Conservation (phyloP, 2,797 vertebrate species). For the Geotrypetes seraphini region DNA sequence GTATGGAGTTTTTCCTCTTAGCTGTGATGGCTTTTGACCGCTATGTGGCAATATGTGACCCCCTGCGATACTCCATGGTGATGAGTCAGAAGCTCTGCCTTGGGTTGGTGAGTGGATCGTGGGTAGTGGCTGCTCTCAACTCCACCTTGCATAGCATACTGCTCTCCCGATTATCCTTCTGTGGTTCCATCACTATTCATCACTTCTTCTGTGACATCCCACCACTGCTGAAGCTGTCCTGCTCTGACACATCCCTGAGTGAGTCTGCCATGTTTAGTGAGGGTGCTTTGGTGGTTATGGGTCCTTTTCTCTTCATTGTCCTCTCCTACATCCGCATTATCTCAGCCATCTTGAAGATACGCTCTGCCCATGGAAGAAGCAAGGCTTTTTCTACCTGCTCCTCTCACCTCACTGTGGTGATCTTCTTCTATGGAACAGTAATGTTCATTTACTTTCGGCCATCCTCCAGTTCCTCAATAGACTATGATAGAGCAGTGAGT, state of each 20-base stretch:
- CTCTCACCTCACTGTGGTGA: constrained; percentile 6
- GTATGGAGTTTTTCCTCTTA: constrained; percentile 4
- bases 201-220: constrained; percentile 36
- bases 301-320: constrained; percentile 17
- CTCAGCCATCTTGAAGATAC: constrained; percentile 12
- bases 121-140: background rate
- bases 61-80: constrained; percentile 3
- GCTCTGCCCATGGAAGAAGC: constrained; percentile 6
- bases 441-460: constrained; percentile 4
- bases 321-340: constrained; percentile 23
- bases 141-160: constrained; percentile 5
- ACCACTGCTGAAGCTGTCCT: constrained; percentile 27
- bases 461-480: background rate
- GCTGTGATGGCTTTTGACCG: constrained; percentile 8
- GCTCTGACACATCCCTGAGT: constrained; percentile 22
- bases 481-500: background rate
- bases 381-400: constrained; percentile 7
- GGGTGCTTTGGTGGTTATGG: constrained; percentile 19
- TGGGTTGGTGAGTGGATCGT: background rate
- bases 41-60: constrained; percentile 5
- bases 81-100: background rate
- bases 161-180: background rate
- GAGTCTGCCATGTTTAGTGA: constrained; percentile 30
- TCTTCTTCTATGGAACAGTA: constrained; percentile 5
- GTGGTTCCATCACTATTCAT: background rate